Evolutionary conservation across 2,888 invertebrate species (phyloP).

Genomic region (Folsomia manolachei): DNA sequence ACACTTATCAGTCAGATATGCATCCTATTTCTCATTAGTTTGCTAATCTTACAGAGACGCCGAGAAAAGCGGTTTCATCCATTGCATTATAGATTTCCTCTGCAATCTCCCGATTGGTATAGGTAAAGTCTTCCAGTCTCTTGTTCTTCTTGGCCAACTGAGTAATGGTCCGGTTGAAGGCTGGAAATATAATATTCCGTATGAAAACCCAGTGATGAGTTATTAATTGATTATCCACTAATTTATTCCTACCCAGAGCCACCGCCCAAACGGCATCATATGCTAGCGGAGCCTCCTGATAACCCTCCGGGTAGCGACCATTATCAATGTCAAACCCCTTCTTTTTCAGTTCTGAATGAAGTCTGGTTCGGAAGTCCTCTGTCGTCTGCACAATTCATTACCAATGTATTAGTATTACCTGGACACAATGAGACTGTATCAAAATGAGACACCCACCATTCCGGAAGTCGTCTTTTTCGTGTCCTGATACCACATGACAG

Average conservation of each 20-base stretch:
- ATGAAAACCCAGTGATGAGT: slow-evolving; percentile 3
- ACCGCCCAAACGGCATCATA: slow-evolving; percentile 99
- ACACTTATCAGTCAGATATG: no score
- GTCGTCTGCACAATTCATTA: slow-evolving; percentile 70
- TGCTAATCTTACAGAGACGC: slow-evolving; percentile 75
- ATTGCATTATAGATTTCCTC: slow-evolving; percentile 96
- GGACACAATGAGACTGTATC: no score
- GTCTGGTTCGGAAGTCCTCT: slow-evolving; percentile 79
- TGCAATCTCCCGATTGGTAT: slow-evolving; percentile 90
- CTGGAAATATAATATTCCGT: no score
- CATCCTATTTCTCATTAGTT: slow-evolving; percentile 1
- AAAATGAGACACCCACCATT: no score
- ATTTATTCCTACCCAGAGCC: slow-evolving; percentile 84
- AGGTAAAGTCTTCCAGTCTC: slow-evolving; percentile 91
- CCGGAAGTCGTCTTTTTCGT: slow-evolving; percentile 92
- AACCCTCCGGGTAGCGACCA: slow-evolving; percentile 85
- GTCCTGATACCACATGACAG: slow-evolving; percentile 97
- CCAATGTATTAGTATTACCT: no score
- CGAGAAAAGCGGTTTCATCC: slow-evolving; percentile 96
- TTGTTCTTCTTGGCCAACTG: slow-evolving; percentile 74
- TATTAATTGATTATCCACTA: no score
- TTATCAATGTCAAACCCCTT: slow-evolving; percentile 83
- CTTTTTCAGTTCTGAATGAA: slow-evolving; percentile 72
- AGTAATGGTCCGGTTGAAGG: slow-evolving; percentile 95
- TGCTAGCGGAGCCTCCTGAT: slow-evolving; percentile 96